Evolutionary conservation across 2,797 vertebrate genomes (phyloP).

Genomic region (Carapus acus): DNA sequence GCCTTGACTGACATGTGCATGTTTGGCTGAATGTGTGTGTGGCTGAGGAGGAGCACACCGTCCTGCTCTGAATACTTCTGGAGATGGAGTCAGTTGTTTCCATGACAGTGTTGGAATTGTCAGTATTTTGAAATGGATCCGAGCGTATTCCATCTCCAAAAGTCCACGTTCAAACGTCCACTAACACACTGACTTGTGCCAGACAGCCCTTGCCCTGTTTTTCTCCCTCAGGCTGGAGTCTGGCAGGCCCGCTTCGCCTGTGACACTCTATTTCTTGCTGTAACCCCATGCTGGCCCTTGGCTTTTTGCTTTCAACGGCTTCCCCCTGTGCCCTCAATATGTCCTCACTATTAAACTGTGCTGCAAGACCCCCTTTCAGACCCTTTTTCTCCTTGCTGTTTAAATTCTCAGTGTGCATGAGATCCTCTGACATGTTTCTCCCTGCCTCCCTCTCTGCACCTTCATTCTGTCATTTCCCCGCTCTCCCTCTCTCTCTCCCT

Average conservation of each 20-base stretch:
- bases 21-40: slow-evolving; percentile 48
- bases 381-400: slow-evolving; percentile 46
- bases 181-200: slow-evolving; percentile 12
- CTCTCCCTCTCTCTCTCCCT: slow-evolving; percentile 45
- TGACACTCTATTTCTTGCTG: slow-evolving; percentile 25
- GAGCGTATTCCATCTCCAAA: slow-evolving; percentile 22
- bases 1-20: slow-evolving; percentile 32
- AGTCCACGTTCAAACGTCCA: not conserved
- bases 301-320: slow-evolving; percentile 25
- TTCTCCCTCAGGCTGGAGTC: slow-evolving; percentile 33
- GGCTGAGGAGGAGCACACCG: slow-evolving; percentile 4
- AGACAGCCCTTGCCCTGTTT: slow-evolving; percentile 10
- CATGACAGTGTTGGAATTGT: not conserved
- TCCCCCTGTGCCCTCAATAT: slow-evolving; percentile 22
- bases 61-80: slow-evolving; percentile 16
- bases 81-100: slow-evolving; percentile 9
- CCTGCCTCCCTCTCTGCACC: slow-evolving; percentile 47
- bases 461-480: too few relatives aligned
- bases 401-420: slow-evolving; percentile 50
- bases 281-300: slow-evolving; percentile 28
- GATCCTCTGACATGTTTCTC: slow-evolving; percentile 54
- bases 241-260: slow-evolving; percentile 34
- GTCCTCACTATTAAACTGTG: slow-evolving; percentile 20
- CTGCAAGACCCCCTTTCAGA: slow-evolving; percentile 26
- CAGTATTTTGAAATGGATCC: slow-evolving; percentile 7